Evolutionary conservation across 2,888 invertebrate species (phyloP).

Genomic region (Chloroclysta siterata): DNA sequence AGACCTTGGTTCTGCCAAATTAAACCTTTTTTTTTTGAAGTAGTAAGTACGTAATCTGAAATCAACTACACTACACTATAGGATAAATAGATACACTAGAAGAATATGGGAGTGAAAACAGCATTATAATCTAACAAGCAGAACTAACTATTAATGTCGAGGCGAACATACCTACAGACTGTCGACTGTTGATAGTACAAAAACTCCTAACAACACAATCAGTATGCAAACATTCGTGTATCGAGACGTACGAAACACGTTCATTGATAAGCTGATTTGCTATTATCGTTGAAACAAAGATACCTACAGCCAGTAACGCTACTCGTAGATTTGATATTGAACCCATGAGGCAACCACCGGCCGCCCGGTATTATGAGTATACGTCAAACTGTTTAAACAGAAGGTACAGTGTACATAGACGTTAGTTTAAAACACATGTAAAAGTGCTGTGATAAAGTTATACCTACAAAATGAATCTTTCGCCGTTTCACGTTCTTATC

Average conservation of each 20-base stretch:
- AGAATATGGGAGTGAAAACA: not conserved
- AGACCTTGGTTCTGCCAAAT: too few relatives aligned
- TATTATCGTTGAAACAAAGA: constrained; percentile 15
- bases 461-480: constrained; percentile 36
- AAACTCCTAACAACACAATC: constrained; percentile 23
- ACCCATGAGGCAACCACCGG: not conserved
- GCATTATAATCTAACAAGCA: not conserved
- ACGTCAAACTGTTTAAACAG: constrained; percentile 2
- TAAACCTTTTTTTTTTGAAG: too few relatives aligned
- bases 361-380: not conserved
- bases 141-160: not conserved
- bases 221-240: constrained; percentile 33
- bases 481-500: constrained; percentile 45
- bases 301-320: constrained; percentile 7
- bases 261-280: constrained; percentile 26
- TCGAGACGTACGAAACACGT: constrained; percentile 28
- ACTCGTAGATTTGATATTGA: not conserved
- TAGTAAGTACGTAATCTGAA: too few relatives aligned
- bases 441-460: constrained; percentile 14
- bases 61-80: too few relatives aligned
- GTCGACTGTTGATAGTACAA: constrained; percentile 4
- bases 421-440: not conserved
- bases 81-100: not conserved
- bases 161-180: not conserved
- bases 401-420: not conserved